Base-by-base conservation (phyloP, 1,140 invertebrate genomes). In the Littorina saxatilis region DNA sequence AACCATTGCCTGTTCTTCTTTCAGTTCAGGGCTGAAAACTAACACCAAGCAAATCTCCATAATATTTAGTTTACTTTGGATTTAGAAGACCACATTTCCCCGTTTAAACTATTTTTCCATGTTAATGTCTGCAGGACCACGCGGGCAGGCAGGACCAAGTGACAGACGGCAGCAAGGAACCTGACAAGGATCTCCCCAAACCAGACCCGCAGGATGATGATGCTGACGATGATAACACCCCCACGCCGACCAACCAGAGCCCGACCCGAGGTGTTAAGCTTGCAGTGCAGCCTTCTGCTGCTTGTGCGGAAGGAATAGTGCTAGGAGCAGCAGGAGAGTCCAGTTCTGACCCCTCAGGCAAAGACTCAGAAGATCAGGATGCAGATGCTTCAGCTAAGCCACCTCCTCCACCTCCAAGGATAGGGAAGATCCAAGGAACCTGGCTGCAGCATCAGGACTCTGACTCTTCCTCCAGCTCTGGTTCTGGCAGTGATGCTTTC, bases 401-500 rank as follows among this genome's bases (percentile, higher is more conserved):
- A 0, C 23, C 70, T 23, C 35, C 76, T n/a, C 55, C 55, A 15
- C 20, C n/a, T 29, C 76, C 55, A 7, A 20, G 50, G 55, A 78
- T 78, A 3, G 76, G 76, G 23, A 76, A 78, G 76, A 55, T 70
- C 68, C 47, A 52, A 78, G 40, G n/a, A 40, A 58, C 76, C 39
- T 74, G 68, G 68, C 47, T 80, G 27, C 58, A 40, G 29, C 55
- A 74, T 47, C 63, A 84, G 61, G 66, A 79, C 75, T 76, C 68
- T 73, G 43, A 78, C 43, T 84, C 82, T 32, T 81, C 73, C 73
- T 83, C 83, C 17, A 87, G 84, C 77, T 85, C 85, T 40, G 82
- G 83, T 43, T 85, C 85, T 29, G 40, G 74, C 68, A 84, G 75
- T 79, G 84, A 85, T 15, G 35, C 72, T 32, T 85, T 85, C 66